Evolutionary conservation across 2,797 vertebrate species (phyloP), one percentile per base, ranked within the genome.

Genomic region (Silurus aristotelis): DNA sequence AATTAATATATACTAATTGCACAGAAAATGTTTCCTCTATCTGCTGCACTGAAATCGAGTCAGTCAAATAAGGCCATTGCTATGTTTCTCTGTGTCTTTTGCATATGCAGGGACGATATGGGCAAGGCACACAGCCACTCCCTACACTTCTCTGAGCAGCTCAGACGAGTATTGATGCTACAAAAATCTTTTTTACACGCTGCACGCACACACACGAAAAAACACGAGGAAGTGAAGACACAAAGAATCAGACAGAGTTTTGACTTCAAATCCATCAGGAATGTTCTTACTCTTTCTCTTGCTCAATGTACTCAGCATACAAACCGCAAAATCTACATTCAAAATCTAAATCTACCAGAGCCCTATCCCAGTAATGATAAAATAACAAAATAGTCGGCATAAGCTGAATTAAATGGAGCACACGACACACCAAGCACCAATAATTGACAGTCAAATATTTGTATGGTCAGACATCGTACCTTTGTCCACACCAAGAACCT

Each of bases 91-190:
- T 90, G 90, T 85, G 89, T 89, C 91, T 9, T 96, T 95, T 96
- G 95, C 95, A 96, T 96, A 95, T 46, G 90, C 61, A 86, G 90
- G 87, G 89, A 91, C 93, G 94, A 95, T 95, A 95, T 93, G 90
- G 89, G 88, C 86, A 84, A 85, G 87, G 89, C 87, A 89, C 78
- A 86, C 66, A 84, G 38, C 82, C 88, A 89, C 85, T 75, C 89
- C 88, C 89, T n/a, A 64, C 86, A 66, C 92, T 87, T 52, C 87
- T 76, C 85, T 63, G 58, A 83, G 82, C 91, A 89, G 87, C 72
- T 86, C 90, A 88, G 80, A 85, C 88, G 91, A 90, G 90, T 94
- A 92, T 95, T 93, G 93, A 94, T 92, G 94, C 93, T 95, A 90
- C 90, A 94, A 93, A 95, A 9, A 56, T 14, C 92, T 95, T 95